phyloP scores from a whole-genome alignment of 2,888 invertebrate genomes.

The Parochlus steinenii region DNA sequence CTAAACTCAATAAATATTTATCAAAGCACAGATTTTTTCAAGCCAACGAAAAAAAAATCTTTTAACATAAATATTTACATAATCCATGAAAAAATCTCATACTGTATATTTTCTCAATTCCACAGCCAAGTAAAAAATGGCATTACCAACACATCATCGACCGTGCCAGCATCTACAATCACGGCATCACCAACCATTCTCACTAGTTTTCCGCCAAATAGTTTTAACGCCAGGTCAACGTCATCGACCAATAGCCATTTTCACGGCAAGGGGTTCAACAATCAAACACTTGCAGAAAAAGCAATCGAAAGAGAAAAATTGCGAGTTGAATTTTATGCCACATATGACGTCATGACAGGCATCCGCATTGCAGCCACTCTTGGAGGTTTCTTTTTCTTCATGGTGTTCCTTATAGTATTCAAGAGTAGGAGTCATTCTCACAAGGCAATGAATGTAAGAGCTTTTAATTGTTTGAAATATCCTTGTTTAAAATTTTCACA shows the following conservation, averaged over 20 bases:
- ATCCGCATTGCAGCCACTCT: slow-evolving; percentile 81
- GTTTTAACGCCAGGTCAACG: slow-evolving; percentile 12
- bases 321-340: slow-evolving; percentile 69
- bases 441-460: slow-evolving; percentile 38
- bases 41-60: too few species aligned
- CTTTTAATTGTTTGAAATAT: not conserved
- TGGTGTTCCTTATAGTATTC: slow-evolving; percentile 81
- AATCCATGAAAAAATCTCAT: too few species aligned
- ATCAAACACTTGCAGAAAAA: slow-evolving; percentile 1
- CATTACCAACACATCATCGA: slow-evolving; percentile 10
- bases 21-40: too few species aligned
- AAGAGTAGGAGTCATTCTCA: slow-evolving; percentile 71
- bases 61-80: too few species aligned
- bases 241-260: not conserved
- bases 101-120: too few species aligned
- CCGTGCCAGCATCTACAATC: slow-evolving; percentile 4
- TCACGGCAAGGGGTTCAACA: slow-evolving; percentile 1
- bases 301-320: slow-evolving; percentile 43
- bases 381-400: slow-evolving; percentile 79
- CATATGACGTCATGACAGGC: slow-evolving; percentile 89
- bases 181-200: slow-evolving; percentile 6
- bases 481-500: not conserved
- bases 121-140: slow-evolving; percentile 12
- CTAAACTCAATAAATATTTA: too few species aligned
- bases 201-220: slow-evolving; percentile 11